Conservation (phyloP, 2,797 vertebrate genomes). For the Salarias fasciatus region DNA sequence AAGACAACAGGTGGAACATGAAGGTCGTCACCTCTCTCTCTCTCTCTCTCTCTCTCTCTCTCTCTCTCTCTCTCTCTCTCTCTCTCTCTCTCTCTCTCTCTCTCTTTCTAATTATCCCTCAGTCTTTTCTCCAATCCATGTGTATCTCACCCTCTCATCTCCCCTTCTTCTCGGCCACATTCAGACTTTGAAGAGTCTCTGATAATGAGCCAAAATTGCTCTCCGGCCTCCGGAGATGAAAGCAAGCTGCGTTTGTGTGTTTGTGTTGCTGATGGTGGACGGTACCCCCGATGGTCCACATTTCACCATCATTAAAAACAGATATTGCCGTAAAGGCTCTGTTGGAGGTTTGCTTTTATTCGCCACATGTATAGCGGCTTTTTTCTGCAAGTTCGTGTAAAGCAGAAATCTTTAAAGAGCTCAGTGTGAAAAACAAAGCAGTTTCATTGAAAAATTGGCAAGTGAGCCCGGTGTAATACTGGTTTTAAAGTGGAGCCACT, state of each 20-base stretch:
- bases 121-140: constrained; percentile 56
- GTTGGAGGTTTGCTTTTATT: not conserved
- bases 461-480: no score
- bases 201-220: constrained; percentile 70
- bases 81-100: constrained; percentile 17
- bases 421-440: no score
- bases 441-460: no score
- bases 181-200: constrained; percentile 65
- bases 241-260: constrained; percentile 53
- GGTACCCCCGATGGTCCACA: no score
- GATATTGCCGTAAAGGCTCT: not conserved
- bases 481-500: no score
- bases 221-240: constrained; percentile 63
- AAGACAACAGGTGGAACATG: constrained; percentile 30
- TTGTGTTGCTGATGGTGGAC: constrained; percentile 10
- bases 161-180: constrained; percentile 54
- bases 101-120: constrained; percentile 73
- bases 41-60: constrained; percentile 17
- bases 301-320: constrained; percentile 28
- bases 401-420: no score
- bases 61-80: constrained; percentile 55
- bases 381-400: no score
- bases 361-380: no score
- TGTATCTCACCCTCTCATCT: constrained; percentile 66
- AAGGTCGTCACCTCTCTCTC: constrained; percentile 26